A percentile compares a stretch with the other conserved stretches of the same genome.
Evolutionary conservation across 2,797 vertebrate genomes (phyloP).

Genomic region (Tamandua tetradactyla): DNA sequence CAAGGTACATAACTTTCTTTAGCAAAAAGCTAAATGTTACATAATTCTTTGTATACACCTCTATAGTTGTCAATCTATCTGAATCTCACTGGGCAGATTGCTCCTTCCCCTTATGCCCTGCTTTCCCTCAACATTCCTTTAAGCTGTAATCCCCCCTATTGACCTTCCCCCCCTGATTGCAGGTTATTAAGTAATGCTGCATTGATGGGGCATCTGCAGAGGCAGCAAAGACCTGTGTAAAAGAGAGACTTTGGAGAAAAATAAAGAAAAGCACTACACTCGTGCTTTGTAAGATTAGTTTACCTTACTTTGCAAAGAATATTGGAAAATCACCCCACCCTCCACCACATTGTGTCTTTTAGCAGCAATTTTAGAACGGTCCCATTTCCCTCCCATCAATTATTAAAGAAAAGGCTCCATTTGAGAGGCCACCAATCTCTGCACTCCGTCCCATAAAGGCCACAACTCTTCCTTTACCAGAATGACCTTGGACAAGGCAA

Average conservation of each 20-base stretch:
- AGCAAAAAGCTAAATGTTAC: not conserved
- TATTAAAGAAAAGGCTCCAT: slow-evolving; percentile 33
- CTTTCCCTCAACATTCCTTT: not conserved
- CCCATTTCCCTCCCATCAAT: not conserved
- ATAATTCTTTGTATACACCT: not conserved
- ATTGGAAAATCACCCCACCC: not conserved
- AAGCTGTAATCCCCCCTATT: slow-evolving; percentile 15
- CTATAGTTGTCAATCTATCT: not conserved
- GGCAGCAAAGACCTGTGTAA: slow-evolving; percentile 7
- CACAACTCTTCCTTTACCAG: not conserved
- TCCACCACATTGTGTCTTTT: not conserved
- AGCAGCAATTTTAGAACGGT: slow-evolving; percentile 18
- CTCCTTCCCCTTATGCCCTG: rapidly evolving
- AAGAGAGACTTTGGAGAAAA: slow-evolving; percentile 15
- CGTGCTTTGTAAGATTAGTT: not conserved
- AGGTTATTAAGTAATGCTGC: not conserved
- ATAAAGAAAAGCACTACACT: not conserved
- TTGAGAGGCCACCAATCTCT: not conserved
- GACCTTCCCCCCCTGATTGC: not conserved
- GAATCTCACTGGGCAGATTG: not conserved
- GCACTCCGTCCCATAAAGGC: not conserved
- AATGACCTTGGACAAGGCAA: not conserved
- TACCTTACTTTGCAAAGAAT: slow-evolving; percentile 40
- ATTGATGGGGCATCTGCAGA: rapidly evolving
- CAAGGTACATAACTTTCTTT: not conserved